Evolutionary conservation across 2,888 invertebrate species (phyloP).

Genomic region (Anticlea derivata): DNA sequence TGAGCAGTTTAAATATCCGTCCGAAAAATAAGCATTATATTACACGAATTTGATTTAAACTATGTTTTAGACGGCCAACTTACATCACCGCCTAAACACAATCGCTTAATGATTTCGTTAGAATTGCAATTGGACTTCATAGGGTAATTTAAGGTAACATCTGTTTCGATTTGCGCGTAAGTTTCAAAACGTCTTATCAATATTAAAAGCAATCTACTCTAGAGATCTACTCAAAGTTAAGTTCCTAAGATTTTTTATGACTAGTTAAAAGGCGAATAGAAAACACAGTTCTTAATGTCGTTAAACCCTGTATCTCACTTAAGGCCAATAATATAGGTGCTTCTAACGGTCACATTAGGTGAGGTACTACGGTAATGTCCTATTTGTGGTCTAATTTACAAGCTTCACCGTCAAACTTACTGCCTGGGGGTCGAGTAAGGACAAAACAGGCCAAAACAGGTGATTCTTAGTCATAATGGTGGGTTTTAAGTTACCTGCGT

Average conservation of each 20-base stretch:
- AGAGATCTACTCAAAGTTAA: no score
- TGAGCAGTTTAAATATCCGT: no score
- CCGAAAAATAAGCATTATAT: no score
- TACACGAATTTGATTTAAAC: no score
- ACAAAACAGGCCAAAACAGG: slow-evolving; percentile 22
- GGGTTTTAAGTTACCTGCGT: slow-evolving; percentile 11
- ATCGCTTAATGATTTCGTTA: no score
- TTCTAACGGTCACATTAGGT: slow-evolving; percentile 18
- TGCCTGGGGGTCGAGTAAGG: slow-evolving; percentile 27
- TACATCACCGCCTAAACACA: no score
- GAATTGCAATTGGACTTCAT: no score
- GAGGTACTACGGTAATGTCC: slow-evolving; percentile 20
- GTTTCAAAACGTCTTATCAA: no score
- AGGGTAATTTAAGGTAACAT: slow-evolving; percentile 1
- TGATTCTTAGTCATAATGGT: slow-evolving; percentile 22
- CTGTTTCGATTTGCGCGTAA: slow-evolving; percentile 13
- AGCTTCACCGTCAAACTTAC: slow-evolving; percentile 16
- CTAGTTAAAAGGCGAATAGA: not conserved
- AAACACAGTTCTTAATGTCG: not conserved
- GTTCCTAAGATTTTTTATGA: no score
- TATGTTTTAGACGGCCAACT: no score
- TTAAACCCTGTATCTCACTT: slow-evolving; percentile 11
- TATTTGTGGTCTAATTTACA: slow-evolving; percentile 26
- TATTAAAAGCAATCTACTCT: no score
- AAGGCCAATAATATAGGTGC: slow-evolving; percentile 6